Conservation (phyloP, 2,797 vertebrate species). For the Pagetopsis macropterus region DNA sequence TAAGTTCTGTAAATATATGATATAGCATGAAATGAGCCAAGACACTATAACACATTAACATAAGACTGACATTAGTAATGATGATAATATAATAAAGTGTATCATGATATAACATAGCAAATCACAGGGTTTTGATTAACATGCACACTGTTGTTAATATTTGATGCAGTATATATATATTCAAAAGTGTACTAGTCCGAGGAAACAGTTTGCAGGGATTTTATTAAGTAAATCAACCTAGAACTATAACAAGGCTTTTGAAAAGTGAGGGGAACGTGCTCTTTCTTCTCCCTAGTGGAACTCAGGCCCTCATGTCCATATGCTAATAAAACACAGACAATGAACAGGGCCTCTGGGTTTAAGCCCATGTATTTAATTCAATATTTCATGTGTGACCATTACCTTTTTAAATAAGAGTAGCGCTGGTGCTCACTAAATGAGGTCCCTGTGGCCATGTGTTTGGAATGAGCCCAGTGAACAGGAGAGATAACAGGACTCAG, state of each 20-base stretch:
- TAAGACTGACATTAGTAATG: too few species aligned
- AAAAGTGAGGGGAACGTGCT: neutral
- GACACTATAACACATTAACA: too few species aligned
- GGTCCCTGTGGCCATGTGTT: constrained; percentile 56
- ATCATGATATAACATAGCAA: too few species aligned
- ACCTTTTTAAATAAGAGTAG: constrained; percentile 45
- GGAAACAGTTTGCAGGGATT: neutral
- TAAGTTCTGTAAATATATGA: too few species aligned
- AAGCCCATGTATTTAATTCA: neutral
- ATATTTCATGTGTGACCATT: constrained; percentile 48
- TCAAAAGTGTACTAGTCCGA: neutral
- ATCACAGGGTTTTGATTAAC: neutral
- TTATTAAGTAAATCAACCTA: constrained; percentile 1
- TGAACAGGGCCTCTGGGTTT: constrained; percentile 18
- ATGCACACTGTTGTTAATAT: neutral
- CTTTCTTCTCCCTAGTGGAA: neutral
- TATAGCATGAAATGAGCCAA: too few species aligned
- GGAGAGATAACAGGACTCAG: constrained; percentile 39
- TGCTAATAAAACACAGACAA: constrained; percentile 26
- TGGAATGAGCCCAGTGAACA: constrained; percentile 27
- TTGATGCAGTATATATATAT: too few species aligned
- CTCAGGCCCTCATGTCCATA: neutral
- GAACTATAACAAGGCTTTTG: constrained; percentile 4
- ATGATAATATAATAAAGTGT: too few species aligned
- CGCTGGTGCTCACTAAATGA: constrained; percentile 52